Conservation (phyloP, 1,140 invertebrate species). For the Phenacoccus solenopsis region DNA sequence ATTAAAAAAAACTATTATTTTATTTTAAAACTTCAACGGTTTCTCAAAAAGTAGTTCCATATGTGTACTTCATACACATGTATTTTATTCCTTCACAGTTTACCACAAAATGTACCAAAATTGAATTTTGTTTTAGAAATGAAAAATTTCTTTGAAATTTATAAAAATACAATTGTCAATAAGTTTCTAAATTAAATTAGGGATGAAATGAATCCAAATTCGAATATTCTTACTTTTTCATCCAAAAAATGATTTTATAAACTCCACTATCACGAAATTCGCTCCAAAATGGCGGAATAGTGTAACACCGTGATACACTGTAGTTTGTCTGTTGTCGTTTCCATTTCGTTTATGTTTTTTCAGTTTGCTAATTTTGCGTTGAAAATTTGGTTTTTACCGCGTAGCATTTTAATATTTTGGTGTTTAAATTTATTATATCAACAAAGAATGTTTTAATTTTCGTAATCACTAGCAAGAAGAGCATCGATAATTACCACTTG, state of each 20-base stretch:
- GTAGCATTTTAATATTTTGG: not conserved
- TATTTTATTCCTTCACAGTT: not conserved
- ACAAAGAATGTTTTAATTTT: not conserved
- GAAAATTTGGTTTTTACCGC: not conserved
- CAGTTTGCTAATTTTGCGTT: not conserved
- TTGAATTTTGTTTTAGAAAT: no score
- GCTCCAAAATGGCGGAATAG: not conserved
- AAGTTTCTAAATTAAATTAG: no score
- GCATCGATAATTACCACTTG: no score
- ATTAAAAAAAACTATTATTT: not conserved
- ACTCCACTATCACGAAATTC: not conserved
- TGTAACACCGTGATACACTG: no score
- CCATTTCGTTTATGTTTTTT: not conserved
- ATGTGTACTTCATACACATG: not conserved
- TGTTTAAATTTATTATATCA: not conserved
- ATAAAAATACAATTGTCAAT: no score
- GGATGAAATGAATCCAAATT: no score
- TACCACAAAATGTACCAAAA: no score
- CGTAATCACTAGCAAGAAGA: not conserved
- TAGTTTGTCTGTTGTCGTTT: not conserved
- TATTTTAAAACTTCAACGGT: not conserved
- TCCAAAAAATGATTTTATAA: not conserved
- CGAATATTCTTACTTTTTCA: not conserved
- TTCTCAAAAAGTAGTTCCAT: not conserved
- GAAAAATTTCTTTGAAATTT: no score